Base-by-base conservation (phyloP, 2,888 invertebrate species). In the Erebia aethiops region DNA sequence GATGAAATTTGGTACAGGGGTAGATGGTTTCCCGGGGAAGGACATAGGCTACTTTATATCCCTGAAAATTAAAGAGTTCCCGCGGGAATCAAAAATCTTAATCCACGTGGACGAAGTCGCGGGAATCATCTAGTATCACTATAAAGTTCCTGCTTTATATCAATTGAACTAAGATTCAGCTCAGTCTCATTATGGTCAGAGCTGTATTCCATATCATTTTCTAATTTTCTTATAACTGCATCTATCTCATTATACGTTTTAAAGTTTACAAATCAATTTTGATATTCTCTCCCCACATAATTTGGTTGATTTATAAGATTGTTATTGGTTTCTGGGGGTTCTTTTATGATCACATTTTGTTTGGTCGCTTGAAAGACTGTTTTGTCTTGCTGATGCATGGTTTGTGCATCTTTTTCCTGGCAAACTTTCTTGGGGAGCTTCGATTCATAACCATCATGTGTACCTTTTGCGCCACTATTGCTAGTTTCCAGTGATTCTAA, bases 61-160 rank as follows among this genome's bases (percentile, higher is more conserved):
- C n/a, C n/a, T n/a, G n/a, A n/a, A n/a, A n/a, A n/a, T n/a, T n/a
- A n/a, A n/a, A n/a, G n/a, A n/a, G n/a, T n/a, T n/a, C n/a, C n/a
- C n/a, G n/a, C n/a, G n/a, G n/a, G n/a, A n/a, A n/a, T n/a, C n/a
- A n/a, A n/a, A n/a, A n/a, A n/a, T n/a, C n/a, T n/a, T n/a, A n/a
- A n/a, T n/a, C n/a, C n/a, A n/a, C n/a, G n/a, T n/a, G n/a, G n/a
- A n/a, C n/a, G n/a, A n/a, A n/a, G n/a, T n/a, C n/a, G n/a, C n/a
- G n/a, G n/a, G n/a, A n/a, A n/a, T n/a, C n/a, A n/a, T n/a, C n/a
- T n/a, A n/a, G n/a, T 9, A 67, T 71, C 64, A 11, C 51, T 46
- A 56, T 65, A 71, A 71, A 68, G 64, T 68, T 71, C 68, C 64
- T 64, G 64, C 71, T 71, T 71, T 46, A 68, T 65, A 58, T 49